These are phyloP conservation scores for Tursiops truncatus DNA, from an alignment of 2,113 vertebrate genomes.

Conservation along the genomic window DNA sequence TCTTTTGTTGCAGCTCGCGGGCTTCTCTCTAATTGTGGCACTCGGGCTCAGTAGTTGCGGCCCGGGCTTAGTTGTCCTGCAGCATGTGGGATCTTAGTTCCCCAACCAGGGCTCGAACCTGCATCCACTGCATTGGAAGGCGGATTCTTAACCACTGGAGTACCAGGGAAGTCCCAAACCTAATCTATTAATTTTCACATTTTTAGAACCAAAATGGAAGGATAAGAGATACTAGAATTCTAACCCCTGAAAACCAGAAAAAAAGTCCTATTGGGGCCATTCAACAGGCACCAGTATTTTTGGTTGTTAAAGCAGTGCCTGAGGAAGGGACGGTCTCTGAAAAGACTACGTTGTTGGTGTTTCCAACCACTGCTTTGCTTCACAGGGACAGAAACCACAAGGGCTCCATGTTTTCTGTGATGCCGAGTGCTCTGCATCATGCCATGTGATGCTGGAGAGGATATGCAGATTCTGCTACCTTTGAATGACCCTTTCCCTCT, in stretches of 20 bases:
- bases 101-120: too few species aligned
- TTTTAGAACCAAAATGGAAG: not conserved
- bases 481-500: conserved; percentile 74
- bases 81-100: too few species aligned
- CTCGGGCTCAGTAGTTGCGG: too few species aligned
- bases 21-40: too few species aligned
- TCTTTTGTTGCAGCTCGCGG: too few species aligned
- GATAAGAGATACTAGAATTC: conserved; percentile 5
- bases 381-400: not conserved
- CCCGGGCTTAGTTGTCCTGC: too few species aligned
- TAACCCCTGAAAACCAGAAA: not conserved
- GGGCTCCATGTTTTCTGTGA: not conserved
- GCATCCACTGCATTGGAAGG: too few species aligned
- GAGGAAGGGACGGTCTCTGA: not conserved
- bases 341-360: not conserved
- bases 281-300: not conserved
- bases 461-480: conserved; percentile 44
- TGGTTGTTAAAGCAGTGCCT: not conserved
- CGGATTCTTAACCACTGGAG: too few species aligned
- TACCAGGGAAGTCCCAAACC: too few species aligned
- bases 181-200: not conserved
- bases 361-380: not conserved
- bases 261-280: not conserved
- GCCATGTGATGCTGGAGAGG: not conserved
- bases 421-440: not conserved